Base-by-base conservation (phyloP, 2,888 invertebrate species). In the Nomada ruficornis region DNA sequence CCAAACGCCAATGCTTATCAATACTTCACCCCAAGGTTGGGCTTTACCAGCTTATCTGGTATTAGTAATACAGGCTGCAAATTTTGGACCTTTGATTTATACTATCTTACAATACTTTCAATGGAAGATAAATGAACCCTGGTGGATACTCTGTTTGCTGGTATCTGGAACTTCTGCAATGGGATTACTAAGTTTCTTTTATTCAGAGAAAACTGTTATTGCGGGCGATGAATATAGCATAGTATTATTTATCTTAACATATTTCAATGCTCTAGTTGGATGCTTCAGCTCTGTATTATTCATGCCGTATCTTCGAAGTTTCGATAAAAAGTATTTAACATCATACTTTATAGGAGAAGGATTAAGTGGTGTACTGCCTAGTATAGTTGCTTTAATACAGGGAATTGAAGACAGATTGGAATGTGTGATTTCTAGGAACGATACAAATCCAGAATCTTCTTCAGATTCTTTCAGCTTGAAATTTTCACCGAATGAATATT, bases 231-330 rank as follows among this genome's bases (percentile, higher is more conserved):
- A 95, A 60, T 95, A 95, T 86, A 96, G 96, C 60, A 86, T 95
- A 4, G 94, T 95, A 0, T 94, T 97, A 81, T 95, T 97, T 29
- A 87, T 95, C 50, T 94, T 97, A 15, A 96, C 96, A 4, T 96
- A 96, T 91, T 95, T 95, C 90, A 95, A 96, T 80, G 96, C 96
- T 15, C 93, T 96, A 44, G 96, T 97, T n/a, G 97, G 98, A 83
- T 97, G 98, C 92, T 97, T 97, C 23, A 97, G 97, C 86, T 97
- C 98, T 0, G 97, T 98, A 77, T 94, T 98, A 15, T 98, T 97
- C 92, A 96, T 98, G 94, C 98, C 98, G 7, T 98, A 97, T 93
- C 96, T 98, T 95, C 96, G 96, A 47, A 95, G 96, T 87, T 97
- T 96, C 92, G 95, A 95, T 71, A 96, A 96, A 77, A 94, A 96